A percentile compares a stretch with the other conserved stretches of the same genome.
Conservation (phyloP, 2,888 invertebrate species). For the Zonitis immaculata region DNA sequence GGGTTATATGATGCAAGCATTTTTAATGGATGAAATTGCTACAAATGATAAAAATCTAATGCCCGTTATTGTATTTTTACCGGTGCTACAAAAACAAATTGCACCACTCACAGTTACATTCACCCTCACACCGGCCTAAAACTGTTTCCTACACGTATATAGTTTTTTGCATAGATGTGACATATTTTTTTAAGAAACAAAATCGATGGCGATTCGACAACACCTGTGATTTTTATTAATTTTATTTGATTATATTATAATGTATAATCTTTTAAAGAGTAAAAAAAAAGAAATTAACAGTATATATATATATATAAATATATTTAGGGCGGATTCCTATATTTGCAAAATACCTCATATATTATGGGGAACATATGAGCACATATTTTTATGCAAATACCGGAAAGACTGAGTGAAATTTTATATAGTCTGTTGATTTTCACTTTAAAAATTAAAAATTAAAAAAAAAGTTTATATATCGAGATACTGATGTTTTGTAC, state of each 20-base stretch:
- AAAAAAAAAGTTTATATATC: constrained; percentile 36
- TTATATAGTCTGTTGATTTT: constrained; percentile 52
- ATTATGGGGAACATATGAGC: constrained; percentile 49
- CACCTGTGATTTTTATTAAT: constrained; percentile 53
- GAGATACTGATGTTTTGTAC: constrained; percentile 50
- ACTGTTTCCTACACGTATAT: constrained; percentile 40
- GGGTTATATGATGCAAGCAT: constrained; percentile 85
- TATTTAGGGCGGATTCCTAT: constrained; percentile 44
- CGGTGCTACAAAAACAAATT: constrained; percentile 82
- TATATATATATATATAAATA: constrained; percentile 34
- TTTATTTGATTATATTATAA: constrained; percentile 44
- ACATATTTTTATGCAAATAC: constrained; percentile 53
- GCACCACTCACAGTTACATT: constrained; percentile 87
- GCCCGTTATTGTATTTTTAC: constrained; percentile 90
- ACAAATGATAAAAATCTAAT: constrained; percentile 60
- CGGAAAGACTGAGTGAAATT: constrained; percentile 54
- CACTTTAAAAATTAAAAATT: constrained; percentile 40
- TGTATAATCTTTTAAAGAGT: constrained; percentile 36
- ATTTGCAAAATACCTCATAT: constrained; percentile 48
- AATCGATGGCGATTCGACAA: constrained; percentile 50
- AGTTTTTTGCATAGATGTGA: constrained; percentile 44
- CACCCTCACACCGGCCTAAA: constrained; percentile 87
- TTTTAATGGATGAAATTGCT: constrained; percentile 67
- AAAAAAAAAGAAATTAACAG: constrained; percentile 29
- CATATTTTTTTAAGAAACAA: constrained; percentile 48